Base-by-base conservation (phyloP, 1,140 invertebrate species). In the Riptortus pedestris region DNA sequence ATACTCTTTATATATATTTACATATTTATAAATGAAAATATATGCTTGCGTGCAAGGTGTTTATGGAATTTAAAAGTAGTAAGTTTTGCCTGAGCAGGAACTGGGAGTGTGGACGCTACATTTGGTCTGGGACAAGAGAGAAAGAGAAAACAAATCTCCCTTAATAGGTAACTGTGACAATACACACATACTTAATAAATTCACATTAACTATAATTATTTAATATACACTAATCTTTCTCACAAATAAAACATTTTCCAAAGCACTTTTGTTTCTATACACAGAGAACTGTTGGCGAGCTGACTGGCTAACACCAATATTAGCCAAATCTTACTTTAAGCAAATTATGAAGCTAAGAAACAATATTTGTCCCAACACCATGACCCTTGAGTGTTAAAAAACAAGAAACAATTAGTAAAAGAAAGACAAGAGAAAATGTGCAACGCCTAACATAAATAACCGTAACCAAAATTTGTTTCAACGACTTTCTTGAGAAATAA, bases 371-470 rank as follows among this genome's bases (percentile, higher is more conserved):
- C 63, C 66, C 66, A 63, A 48, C 66, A 67, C 66, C 66, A 57
- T 60, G 66, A 47, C 60, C 66, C 66, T 48, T 47, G 33, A 66
- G 61, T 63, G 65, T 66, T 63, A 66, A 66, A 60, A 55, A 55
- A 55, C 51, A 55, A 55, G 51, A 55, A 55, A 55, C 24, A 55
- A 55, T 55, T 55, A 55, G 51, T 47, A 61, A 55, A 57, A 62
- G 51, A 62, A 58, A 61, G 60, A 57, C 31, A 48, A 66, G 38
- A 47, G 43, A 63, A 27, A 27, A 27, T 63, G 66, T 67, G 66
- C 58, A 64, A 18, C 12, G 27, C 24, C 33, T 43, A 52, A 55
- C 20, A 31, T 59, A 48, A 65, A 33, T 58, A 43, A 65, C 64
- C 64, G 59, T 43, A 65, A 66, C 65, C 60, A 43, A 63, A 66